Evolutionary conservation across 2,797 vertebrate species (phyloP).

Genomic region (Pristis pectinata): DNA sequence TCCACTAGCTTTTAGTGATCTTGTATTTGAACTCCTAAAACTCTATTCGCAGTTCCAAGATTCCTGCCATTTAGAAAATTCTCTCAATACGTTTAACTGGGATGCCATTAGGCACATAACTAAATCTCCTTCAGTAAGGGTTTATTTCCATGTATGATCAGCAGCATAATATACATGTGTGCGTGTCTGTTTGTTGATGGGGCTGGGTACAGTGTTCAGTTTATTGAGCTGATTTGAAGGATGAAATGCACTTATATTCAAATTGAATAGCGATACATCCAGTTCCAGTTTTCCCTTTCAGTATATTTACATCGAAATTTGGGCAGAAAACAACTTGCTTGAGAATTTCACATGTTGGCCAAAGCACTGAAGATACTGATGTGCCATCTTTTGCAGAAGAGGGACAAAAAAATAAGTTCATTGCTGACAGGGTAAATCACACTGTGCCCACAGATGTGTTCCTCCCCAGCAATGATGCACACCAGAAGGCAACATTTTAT

Average conservation of each 20-base stretch:
- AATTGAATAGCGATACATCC: neutral
- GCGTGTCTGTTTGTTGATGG: neutral
- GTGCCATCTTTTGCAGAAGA: neutral
- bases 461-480: neutral
- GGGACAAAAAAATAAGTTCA: neutral
- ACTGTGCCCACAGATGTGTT: neutral
- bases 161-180: neutral
- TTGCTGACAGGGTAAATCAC: slow-evolving; percentile 23
- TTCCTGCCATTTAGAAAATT: neutral
- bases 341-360: neutral
- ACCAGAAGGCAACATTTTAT: neutral
- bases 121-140: neutral
- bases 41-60: neutral
- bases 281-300: neutral
- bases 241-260: neutral
- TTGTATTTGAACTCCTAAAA: neutral
- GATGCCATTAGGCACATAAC: neutral
- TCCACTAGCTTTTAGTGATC: neutral
- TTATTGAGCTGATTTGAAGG: neutral
- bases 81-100: neutral
- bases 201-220: neutral
- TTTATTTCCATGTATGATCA: neutral
- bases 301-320: neutral
- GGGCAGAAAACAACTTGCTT: neutral
- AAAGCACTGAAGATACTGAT: neutral